phyloP scores from a whole-genome alignment of 2,888 invertebrate genomes.

The Drosophila conformis region DNA sequence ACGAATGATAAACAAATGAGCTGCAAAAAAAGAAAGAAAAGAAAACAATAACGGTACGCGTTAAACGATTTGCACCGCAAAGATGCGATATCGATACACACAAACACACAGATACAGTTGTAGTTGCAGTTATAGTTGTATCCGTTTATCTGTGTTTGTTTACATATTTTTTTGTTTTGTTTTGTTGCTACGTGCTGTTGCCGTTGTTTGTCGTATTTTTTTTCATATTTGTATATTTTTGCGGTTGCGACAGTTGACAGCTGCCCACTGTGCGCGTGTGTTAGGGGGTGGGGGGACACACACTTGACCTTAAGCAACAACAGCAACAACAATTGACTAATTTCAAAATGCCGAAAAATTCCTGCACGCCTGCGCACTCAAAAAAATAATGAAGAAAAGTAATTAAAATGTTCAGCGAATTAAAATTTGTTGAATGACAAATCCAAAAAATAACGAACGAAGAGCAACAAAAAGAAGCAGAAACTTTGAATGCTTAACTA shows the following conservation, averaged over 20 bases:
- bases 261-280: constrained; percentile 29
- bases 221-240: constrained; percentile 43
- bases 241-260: constrained; percentile 62
- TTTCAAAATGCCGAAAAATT: constrained; percentile 53
- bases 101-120: constrained; percentile 18
- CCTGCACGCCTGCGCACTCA: constrained; percentile 67
- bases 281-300: not conserved
- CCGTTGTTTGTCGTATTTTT: constrained; percentile 25
- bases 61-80: constrained; percentile 68
- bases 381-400: constrained; percentile 37
- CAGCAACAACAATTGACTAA: constrained; percentile 46
- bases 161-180: constrained; percentile 26
- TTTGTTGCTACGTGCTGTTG: constrained; percentile 47
- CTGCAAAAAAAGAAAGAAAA: constrained; percentile 50
- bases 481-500: constrained; percentile 30
- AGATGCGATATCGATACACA: constrained; percentile 56
- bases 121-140: constrained; percentile 10
- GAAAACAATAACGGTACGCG: constrained; percentile 49
- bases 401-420: constrained; percentile 73
- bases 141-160: constrained; percentile 50
- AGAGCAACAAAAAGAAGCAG: constrained; percentile 16
- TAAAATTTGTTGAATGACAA: constrained; percentile 72
- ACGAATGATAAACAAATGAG: constrained; percentile 74
- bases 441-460: constrained; percentile 17
- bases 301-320: constrained; percentile 73